Evolutionary conservation across 2,888 invertebrate species (phyloP), one percentile per base, ranked within the genome.

Genomic region (Apodemia duryi): DNA sequence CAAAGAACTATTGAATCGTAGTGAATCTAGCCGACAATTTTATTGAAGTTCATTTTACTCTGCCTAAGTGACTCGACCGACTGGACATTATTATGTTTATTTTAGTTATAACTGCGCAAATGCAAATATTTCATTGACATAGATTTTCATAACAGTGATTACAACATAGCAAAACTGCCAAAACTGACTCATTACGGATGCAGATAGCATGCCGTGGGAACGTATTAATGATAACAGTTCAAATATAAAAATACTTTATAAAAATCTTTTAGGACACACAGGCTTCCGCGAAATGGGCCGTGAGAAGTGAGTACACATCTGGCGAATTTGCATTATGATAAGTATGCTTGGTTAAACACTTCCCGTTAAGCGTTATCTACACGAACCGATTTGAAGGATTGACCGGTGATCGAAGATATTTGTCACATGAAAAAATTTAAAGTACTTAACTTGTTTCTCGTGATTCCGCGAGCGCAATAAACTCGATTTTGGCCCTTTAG

Each of bases 141-240:
- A 28, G 10, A 54, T 29, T 28, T 57, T 32, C 57, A 57, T 57
- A 57, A 32, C 57, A 32, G 57, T 57, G 57, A 32, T 57, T 49
- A 49, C 49, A 4, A 35, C 32, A 32, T 35, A 11, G 32, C 32
- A 13, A 57, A 57, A 57, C 57, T 57, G 57, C 57, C 57, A 57
- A 57, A 57, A 13, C 35, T 35, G 29, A 60, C 65, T 63, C 66
- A 66, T 66, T 65, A 68, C 66, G 65, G 35, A 63, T 54, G 63
- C 69, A 49, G 84, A 85, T 85, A 84, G 71, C 69, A 62, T 69
- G 85, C 83, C 88, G 88, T 88, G 88, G 86, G 88, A 88, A 88
- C 78, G 77, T 63, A 70, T 63, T 64, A 70, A 66, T 72, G 76
- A 77, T 78, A 79, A 75, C 68, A 71, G 71, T 65, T 68, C 70